A percentile compares a stretch with the other conserved stretches of the same genome.
Evolutionary conservation across 2,113 vertebrate species (phyloP).

Genomic region (Capreolus pygargus): DNA sequence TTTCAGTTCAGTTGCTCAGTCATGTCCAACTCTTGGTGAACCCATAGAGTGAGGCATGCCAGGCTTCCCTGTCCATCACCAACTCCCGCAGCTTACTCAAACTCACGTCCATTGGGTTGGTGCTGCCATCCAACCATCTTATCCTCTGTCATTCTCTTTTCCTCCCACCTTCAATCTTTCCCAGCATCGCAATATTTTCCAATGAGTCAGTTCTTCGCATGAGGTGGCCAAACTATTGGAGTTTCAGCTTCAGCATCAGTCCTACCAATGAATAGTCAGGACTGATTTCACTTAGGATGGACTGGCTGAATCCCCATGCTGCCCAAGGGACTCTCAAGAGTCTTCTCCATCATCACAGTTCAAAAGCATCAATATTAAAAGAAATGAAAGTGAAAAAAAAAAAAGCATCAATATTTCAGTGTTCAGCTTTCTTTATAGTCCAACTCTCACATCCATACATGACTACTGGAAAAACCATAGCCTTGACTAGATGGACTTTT

Average conservation of each 20-base stretch:
- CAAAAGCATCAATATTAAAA: not conserved
- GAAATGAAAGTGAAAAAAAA: no score
- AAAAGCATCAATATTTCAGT: not conserved
- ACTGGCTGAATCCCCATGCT: not conserved
- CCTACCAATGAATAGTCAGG: not conserved
- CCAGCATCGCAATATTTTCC: not conserved
- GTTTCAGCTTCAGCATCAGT: not conserved
- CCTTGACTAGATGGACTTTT: not conserved
- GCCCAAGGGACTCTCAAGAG: not conserved
- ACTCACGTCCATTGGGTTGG: not conserved
- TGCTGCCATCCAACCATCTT: not conserved
- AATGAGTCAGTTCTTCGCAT: not conserved
- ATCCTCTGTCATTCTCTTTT: not conserved
- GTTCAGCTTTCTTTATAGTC: not conserved
- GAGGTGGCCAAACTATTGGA: not conserved
- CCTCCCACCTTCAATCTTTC: not conserved
- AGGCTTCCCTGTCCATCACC: not conserved
- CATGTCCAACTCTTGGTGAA: not conserved
- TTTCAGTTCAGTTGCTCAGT: not conserved
- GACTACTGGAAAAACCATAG: not conserved
- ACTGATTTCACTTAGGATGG: not conserved
- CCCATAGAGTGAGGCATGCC: not conserved
- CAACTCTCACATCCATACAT: not conserved
- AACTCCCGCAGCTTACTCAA: not conserved
- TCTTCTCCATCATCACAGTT: not conserved